Evolutionary conservation across 2,888 invertebrate genomes (phyloP).

Genomic region (Cantharis rustica): DNA sequence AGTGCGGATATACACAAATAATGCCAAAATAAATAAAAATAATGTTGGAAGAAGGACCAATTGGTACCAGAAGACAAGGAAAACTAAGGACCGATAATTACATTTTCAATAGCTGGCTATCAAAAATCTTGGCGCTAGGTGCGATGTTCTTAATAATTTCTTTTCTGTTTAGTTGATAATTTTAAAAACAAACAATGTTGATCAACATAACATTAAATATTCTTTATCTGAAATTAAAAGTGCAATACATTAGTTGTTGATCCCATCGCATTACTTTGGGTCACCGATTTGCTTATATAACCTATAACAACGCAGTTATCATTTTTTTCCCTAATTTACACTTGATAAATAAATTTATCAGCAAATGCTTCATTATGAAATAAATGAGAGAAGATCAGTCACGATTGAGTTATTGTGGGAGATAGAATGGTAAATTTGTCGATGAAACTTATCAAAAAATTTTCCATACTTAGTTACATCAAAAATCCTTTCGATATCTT

Average conservation of each 20-base stretch:
- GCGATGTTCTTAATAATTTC: not conserved
- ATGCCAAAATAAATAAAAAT: too few relatives aligned
- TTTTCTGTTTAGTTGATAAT: not conserved
- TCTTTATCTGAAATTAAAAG: not conserved
- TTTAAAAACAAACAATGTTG: not conserved
- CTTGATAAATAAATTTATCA: not conserved
- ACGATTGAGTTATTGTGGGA: not conserved
- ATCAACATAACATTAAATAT: not conserved
- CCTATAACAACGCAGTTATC: not conserved
- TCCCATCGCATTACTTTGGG: not conserved
- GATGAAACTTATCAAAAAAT: not conserved
- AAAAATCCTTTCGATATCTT: not conserved
- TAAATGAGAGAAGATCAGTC: not conserved
- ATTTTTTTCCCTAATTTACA: not conserved
- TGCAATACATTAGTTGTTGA: not conserved
- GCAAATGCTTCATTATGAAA: not conserved
- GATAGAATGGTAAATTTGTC: not conserved
- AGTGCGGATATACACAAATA: too few relatives aligned
- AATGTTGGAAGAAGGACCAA: too few relatives aligned
- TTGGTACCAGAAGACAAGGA: too few relatives aligned
- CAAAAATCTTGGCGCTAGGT: too few relatives aligned
- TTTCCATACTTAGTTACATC: not conserved
- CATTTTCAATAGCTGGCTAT: too few relatives aligned
- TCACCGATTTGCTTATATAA: not conserved
- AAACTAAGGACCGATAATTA: too few relatives aligned